phyloP scores from a whole-genome alignment of 2,888 invertebrate genomes.

The Lithosia quadra region DNA sequence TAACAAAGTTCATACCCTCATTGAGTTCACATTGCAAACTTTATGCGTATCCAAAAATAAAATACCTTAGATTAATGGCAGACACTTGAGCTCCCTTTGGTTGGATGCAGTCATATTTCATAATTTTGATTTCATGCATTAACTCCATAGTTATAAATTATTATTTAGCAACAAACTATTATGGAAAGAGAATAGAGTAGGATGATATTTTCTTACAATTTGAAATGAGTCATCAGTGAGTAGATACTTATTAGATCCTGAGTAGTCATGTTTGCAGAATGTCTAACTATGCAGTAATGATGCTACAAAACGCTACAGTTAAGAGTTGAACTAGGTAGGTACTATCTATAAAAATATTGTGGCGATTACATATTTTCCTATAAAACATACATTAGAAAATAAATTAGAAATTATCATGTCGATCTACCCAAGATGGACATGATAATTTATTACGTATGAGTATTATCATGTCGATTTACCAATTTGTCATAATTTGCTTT shows the following conservation, averaged over 20 bases:
- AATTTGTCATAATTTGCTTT: too few relatives aligned
- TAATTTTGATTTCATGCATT: not conserved
- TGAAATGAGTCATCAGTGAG: constrained; percentile 20
- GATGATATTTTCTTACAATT: not conserved
- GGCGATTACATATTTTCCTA: not conserved
- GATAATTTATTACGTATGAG: too few relatives aligned
- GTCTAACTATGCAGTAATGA: too few relatives aligned
- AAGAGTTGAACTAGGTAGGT: too few relatives aligned
- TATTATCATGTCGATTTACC: too few relatives aligned
- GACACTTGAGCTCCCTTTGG: constrained; percentile 30
- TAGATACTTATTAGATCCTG: too few relatives aligned
- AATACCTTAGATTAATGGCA: constrained; percentile 39
- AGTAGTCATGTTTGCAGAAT: too few relatives aligned
- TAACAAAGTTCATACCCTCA: constrained; percentile 59
- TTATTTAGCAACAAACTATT: not conserved
- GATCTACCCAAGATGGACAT: too few relatives aligned
- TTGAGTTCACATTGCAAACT: constrained; percentile 50
- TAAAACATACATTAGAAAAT: not conserved
- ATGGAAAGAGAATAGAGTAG: not conserved
- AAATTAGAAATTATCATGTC: not conserved
- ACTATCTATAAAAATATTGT: too few relatives aligned
- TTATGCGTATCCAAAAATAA: constrained; percentile 61
- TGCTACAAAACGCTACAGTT: too few relatives aligned
- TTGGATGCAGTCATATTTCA: constrained; percentile 9
- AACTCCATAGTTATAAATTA: not conserved